Conservation (phyloP, 2,888 invertebrate genomes). For the Pammene aurita region DNA sequence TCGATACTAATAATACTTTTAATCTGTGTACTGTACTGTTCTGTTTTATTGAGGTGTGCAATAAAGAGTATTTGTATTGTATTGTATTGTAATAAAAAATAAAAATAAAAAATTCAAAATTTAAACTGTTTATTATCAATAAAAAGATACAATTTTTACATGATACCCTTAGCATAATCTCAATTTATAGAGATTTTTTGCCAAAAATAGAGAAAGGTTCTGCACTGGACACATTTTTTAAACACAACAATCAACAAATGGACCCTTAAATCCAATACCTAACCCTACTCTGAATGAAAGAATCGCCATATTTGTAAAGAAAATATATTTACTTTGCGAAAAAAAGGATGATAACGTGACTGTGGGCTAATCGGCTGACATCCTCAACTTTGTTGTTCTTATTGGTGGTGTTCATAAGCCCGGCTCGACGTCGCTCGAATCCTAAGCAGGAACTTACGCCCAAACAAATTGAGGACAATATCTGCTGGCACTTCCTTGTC, state of each 20-base stretch:
- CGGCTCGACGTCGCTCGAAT: conserved; percentile 69
- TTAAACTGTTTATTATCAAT: too few relatives aligned
- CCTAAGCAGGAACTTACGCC: conserved; percentile 70
- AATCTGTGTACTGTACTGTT: too few relatives aligned
- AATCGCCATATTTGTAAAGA: conserved; percentile 48
- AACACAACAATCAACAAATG: background rate
- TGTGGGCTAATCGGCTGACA: conserved; percentile 74
- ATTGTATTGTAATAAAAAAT: too few relatives aligned
- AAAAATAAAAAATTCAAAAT: too few relatives aligned
- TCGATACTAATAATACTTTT: too few relatives aligned
- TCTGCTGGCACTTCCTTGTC: conserved; percentile 74
- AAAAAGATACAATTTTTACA: too few relatives aligned
- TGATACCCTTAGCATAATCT: too few relatives aligned
- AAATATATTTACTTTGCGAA: conserved; percentile 62
- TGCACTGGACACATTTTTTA: too few relatives aligned
- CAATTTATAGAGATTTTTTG: too few relatives aligned
- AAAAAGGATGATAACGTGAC: conserved; percentile 69
- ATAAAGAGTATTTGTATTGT: too few relatives aligned
- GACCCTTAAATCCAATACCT: conserved; percentile 3
- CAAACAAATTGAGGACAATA: conserved; percentile 80
- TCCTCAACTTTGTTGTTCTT: conserved; percentile 79
- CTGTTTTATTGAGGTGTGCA: too few relatives aligned
- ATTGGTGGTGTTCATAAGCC: conserved; percentile 76
- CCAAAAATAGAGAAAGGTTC: too few relatives aligned
- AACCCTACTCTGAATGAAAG: conserved; percentile 4